phyloP scores from a whole-genome alignment of 2,888 invertebrate genomes.

The Biston betularia region DNA sequence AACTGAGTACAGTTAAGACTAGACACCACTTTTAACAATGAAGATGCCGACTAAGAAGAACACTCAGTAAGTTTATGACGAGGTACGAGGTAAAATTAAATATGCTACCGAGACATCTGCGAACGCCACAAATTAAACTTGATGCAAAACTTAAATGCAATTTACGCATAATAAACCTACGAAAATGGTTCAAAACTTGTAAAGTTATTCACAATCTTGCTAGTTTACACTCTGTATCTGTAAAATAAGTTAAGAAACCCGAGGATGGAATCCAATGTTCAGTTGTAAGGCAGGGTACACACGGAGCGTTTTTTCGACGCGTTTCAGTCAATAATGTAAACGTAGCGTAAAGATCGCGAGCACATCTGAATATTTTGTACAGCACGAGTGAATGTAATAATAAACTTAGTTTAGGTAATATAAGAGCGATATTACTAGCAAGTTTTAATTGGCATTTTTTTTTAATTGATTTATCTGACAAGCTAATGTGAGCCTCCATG shows the following conservation, averaged over 20 bases:
- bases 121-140: no score
- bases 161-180: neutral
- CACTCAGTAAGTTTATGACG: no score
- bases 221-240: constrained; percentile 30
- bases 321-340: constrained; percentile 41
- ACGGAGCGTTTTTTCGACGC: constrained; percentile 46
- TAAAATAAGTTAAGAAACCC: constrained; percentile 31
- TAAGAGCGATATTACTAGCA: constrained; percentile 36
- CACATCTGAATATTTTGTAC: constrained; percentile 26
- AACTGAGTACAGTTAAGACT: no score
- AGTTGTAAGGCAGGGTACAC: constrained; percentile 24
- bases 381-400: constrained; percentile 23
- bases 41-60: no score
- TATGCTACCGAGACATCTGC: no score
- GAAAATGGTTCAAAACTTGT: constrained; percentile 1
- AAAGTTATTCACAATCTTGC: constrained; percentile 21
- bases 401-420: constrained; percentile 13
- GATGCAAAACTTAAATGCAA: neutral
- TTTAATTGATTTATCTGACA: constrained; percentile 7
- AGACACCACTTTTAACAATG: no score
- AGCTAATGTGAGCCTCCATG: neutral
- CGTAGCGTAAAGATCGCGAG: constrained; percentile 46
- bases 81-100: no score
- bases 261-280: constrained; percentile 20
- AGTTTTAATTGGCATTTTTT: constrained; percentile 40